phyloP scores from a whole-genome alignment of 1,140 invertebrate species.

The Papilio machaon region DNA sequence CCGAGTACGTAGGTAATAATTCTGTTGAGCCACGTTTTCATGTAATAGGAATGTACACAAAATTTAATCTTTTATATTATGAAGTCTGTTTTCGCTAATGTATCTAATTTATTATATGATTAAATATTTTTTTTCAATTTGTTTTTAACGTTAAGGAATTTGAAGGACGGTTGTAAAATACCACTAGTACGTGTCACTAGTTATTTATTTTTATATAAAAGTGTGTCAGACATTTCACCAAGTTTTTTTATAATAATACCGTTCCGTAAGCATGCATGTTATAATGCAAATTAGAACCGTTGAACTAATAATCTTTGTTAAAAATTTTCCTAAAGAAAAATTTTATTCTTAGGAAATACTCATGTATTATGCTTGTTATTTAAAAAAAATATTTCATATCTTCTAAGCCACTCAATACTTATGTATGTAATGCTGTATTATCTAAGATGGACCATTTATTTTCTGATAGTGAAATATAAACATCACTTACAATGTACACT shows the following conservation, averaged over 20 bases:
- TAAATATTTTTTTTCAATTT: neutral
- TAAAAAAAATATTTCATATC: neutral
- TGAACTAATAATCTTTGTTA: neutral
- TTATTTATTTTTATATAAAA: neutral
- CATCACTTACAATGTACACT: constrained; percentile 6
- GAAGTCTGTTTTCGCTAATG: neutral
- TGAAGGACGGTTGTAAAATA: neutral
- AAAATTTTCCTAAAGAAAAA: neutral
- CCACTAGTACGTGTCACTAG: neutral
- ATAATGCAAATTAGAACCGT: neutral
- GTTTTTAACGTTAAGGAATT: neutral
- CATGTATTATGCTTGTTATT: neutral
- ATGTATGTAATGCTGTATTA: neutral
- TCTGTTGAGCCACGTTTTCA: neutral
- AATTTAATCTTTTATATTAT: neutral
- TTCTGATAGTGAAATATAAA: constrained; percentile 18
- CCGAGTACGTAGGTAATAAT: neutral
- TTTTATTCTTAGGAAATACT: neutral
- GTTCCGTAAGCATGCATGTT: too few species aligned
- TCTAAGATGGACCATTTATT: constrained; percentile 13
- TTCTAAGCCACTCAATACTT: neutral
- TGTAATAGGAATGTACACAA: neutral
- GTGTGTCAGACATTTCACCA: neutral
- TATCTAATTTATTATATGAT: neutral
- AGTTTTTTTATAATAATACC: too few species aligned